phyloP scores from a whole-genome alignment of 2,113 vertebrate species.

The Ophiodon elongatus region DNA sequence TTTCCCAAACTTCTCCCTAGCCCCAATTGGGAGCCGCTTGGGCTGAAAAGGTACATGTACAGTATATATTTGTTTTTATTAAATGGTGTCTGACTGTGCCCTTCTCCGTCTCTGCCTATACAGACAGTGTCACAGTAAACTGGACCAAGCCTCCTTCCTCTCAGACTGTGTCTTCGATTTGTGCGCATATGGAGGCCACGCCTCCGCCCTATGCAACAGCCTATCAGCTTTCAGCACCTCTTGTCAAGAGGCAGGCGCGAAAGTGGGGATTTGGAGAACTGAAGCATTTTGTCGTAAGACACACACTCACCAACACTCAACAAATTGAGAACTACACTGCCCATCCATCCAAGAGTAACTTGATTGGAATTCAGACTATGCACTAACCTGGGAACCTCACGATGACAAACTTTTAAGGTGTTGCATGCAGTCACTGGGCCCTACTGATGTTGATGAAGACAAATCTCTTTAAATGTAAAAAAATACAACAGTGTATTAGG shows the following conservation, averaged over 20 bases:
- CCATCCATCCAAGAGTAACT: not conserved
- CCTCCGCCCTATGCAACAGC: conserved; percentile 35
- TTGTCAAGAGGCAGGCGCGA: conserved; percentile 33
- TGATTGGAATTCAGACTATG: not conserved
- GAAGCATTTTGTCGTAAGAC: conserved; percentile 39
- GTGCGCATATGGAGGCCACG: conserved; percentile 42
- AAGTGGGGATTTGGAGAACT: conserved; percentile 24
- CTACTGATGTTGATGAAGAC: no score
- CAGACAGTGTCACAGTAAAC: conserved; percentile 42
- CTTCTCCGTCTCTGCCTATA: not conserved
- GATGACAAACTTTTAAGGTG: not conserved
- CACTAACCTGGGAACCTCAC: not conserved
- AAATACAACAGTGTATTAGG: no score
- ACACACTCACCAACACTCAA: not conserved
- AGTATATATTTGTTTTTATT: not conserved
- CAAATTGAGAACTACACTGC: not conserved
- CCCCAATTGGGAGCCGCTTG: no score
- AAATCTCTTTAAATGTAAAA: no score
- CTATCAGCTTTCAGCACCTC: conserved; percentile 39
- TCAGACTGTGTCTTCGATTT: conserved; percentile 41
- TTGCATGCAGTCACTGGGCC: not conserved
- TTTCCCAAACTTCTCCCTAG: no score
- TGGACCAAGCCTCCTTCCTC: conserved; percentile 23
- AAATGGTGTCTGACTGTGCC: not conserved
- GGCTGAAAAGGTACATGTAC: no score